Evolutionary conservation across 35 echinoderm and acorn worm species (phyloP), one percentile per base, ranked within the genome.

Genomic region (Chiridota heheva): DNA sequence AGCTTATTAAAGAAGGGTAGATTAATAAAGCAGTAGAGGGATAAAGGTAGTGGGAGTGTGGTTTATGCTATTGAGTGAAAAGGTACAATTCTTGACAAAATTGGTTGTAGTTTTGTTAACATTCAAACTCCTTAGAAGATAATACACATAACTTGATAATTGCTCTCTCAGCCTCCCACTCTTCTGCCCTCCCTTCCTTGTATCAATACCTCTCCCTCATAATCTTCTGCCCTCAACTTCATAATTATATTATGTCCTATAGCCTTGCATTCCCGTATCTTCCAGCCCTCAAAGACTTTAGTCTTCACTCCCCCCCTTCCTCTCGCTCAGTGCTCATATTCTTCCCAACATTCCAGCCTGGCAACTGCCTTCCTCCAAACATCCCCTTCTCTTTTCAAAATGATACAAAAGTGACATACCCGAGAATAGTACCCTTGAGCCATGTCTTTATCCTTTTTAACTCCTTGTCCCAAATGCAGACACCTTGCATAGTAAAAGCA

Each of bases 401-500:
- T 82, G 30, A 15, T 46, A n/a, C 65, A 83, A n/a, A 43, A 13
- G 13, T 12, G 5, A 48, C 86, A 73, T 82, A 98, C 95, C 78
- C 80, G 77, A 4, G 89, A 92, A 38, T 98, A 98, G 39, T 91
- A 98, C 6, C 67, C 80, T 42, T 98, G 89, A 3, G 95, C 95
- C n/a, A 88, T 72, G 5, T 88, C 80, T 63, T 91, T 98, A 40
- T 98, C 85, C 46, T 98, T 91, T 40, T 98, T 91, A 6, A 98
- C 95, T 3, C 95, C 95, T 47, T 88, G 95, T 4, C 89, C 95
- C 2, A 91, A 51, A 81, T 98, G 89, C n/a, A 98, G 85, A 42
- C 95, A 91, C 5, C 95, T 76, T 2, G 89, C 95, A 69, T 98
- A 98, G 81, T 92, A 98, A 81, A 98, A 98, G 36, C 75, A 66